Percentiles rank a stretch among this genome's conserved stretches.
Conservation (phyloP, 2,113 vertebrate genomes). For the Saimiri boliviensis region DNA sequence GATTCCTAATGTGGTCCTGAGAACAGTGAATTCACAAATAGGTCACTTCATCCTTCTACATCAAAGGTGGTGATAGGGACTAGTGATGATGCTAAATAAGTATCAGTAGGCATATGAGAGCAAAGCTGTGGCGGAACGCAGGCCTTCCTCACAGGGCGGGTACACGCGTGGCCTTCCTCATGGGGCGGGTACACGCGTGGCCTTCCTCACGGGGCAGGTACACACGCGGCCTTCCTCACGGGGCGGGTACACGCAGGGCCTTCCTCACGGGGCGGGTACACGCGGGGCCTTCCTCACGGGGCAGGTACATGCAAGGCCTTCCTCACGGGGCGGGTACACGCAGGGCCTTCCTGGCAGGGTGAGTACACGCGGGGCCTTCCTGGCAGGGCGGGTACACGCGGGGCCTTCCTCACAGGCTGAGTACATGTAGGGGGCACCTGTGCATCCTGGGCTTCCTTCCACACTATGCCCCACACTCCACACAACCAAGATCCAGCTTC, state of each 20-base stretch:
- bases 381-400: no score
- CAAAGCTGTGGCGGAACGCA: background rate
- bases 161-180: background rate
- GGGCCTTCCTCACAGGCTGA: background rate
- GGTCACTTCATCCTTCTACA: background rate
- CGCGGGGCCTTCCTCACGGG: no score
- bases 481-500: background rate
- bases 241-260: accelerated
- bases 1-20: background rate
- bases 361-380: no score
- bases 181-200: accelerated
- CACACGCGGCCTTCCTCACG: accelerated
- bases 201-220: background rate
- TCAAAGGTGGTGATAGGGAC: background rate
- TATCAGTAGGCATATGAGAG: background rate
- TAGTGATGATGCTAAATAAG: no score
- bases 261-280: no score
- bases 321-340: no score
- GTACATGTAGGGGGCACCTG: accelerated
- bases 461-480: background rate
- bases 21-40: background rate
- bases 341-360: no score
- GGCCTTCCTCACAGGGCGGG: background rate
- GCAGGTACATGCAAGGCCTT: no score
- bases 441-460: background rate